Conservation (phyloP, 1,140 invertebrate species). For the Bombus confusus region DNA sequence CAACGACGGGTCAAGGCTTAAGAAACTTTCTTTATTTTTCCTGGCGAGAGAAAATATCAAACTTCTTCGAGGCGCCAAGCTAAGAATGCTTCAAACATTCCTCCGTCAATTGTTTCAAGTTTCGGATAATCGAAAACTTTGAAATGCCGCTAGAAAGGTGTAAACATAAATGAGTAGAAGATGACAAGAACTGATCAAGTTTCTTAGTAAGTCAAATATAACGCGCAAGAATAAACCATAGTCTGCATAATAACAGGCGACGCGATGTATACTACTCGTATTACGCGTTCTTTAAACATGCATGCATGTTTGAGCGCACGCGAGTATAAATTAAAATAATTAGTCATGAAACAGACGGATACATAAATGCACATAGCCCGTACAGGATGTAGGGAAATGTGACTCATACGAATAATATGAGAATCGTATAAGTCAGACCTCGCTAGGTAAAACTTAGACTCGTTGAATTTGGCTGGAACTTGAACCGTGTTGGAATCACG, state of each 20-base stretch:
- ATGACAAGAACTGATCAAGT: not conserved
- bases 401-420: not conserved
- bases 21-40: conserved; percentile 45
- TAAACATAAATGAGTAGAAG: no score
- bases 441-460: not conserved
- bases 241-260: not conserved
- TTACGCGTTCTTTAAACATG: not conserved
- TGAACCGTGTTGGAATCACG: not conserved
- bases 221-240: not conserved
- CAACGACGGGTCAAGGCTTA: conserved; percentile 50
- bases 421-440: not conserved
- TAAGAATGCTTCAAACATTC: not conserved
- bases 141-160: not conserved
- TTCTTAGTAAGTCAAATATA: not conserved
- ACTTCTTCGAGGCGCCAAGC: not conserved
- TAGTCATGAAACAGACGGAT: conserved; percentile 4
- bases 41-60: not conserved
- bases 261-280: not conserved
- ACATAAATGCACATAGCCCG: not conserved
- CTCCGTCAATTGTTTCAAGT: conserved; percentile 5
- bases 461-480: not conserved
- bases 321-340: conserved; percentile 5
- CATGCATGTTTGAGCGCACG: not conserved
- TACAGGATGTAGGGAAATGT: not conserved
- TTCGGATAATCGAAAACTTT: not conserved